A percentile compares a stretch with the other conserved stretches of the same genome.
phyloP scores from a whole-genome alignment of 1,140 invertebrate species.

The Frieseomelitta varia region DNA sequence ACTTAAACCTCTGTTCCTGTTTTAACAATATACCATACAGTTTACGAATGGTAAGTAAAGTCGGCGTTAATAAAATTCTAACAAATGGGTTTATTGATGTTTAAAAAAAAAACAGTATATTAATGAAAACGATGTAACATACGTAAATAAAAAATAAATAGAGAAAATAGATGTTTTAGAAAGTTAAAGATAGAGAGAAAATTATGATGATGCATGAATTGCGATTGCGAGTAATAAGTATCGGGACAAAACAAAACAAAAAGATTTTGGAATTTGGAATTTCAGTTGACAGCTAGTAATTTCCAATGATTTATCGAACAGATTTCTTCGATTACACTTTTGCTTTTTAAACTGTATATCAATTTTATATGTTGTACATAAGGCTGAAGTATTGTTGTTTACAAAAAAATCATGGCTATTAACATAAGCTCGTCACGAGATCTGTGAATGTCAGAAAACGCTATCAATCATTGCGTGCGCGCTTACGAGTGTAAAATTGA shows the following conservation, averaged over 20 bases:
- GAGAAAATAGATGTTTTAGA: neutral
- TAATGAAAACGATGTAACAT: neutral
- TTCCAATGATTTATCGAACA: conserved; percentile 29
- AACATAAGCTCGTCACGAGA: neutral
- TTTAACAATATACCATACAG: neutral
- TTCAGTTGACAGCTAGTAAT: conserved; percentile 9
- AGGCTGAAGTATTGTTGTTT: neutral
- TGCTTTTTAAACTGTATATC: conserved; percentile 26
- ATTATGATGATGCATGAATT: neutral
- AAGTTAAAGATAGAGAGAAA: conserved; percentile 1
- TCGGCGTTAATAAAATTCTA: neutral
- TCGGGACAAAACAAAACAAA: too few relatives aligned
- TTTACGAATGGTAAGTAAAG: conserved; percentile 20
- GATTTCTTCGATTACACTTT: neutral
- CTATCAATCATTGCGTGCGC: neutral
- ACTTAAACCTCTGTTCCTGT: conserved; percentile 33
- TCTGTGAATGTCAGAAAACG: neutral
- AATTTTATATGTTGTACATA: conserved; percentile 28
- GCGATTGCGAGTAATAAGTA: too few relatives aligned
- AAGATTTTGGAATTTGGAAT: too few relatives aligned
- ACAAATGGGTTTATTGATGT: neutral
- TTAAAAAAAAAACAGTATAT: too few relatives aligned
- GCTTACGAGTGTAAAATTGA: too few relatives aligned
- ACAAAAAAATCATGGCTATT: neutral
- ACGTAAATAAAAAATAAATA: neutral